Percentiles rank a stretch among this genome's conserved stretches.
These are phyloP conservation scores for Slavum lentiscoides DNA, from an alignment of 2,888 invertebrate genomes.

Conservation along the genomic window DNA sequence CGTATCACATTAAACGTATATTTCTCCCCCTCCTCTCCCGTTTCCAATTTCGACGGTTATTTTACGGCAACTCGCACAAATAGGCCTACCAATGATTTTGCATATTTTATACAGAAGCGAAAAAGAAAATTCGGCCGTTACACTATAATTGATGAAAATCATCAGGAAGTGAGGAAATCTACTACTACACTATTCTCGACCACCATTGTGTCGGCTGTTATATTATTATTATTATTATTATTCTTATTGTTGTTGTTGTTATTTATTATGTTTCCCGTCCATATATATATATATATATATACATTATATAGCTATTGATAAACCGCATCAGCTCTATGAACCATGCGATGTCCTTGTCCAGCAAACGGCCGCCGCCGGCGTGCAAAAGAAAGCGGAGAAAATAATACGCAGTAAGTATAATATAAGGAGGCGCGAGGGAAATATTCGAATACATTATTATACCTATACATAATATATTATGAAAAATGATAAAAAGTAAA, in stretches of 20 bases:
- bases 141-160: constrained; percentile 47
- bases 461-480: background rate
- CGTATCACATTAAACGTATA: constrained; percentile 13
- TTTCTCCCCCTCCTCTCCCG: background rate
- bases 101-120: background rate
- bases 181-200: constrained; percentile 4
- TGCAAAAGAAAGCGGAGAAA: constrained; percentile 47
- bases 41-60: constrained; percentile 32
- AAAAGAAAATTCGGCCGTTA: constrained; percentile 41
- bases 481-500: constrained; percentile 25
- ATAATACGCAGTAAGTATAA: background rate
- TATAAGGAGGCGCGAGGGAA: background rate
- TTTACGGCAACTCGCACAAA: constrained; percentile 31
- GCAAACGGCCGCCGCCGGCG: background rate
- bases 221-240: constrained; percentile 19
- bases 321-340: constrained; percentile 49
- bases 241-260: constrained; percentile 5
- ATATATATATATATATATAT: no score
- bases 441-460: constrained; percentile 20
- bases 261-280: constrained; percentile 17
- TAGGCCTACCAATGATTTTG: constrained; percentile 26
- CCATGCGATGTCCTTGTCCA: constrained; percentile 30
- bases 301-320: constrained; percentile 15
- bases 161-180: constrained; percentile 52
- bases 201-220: background rate